These are phyloP conservation scores for Heterotilapia buettikoferi DNA, from an alignment of 2,113 vertebrate species.

Conservation along the genomic window DNA sequence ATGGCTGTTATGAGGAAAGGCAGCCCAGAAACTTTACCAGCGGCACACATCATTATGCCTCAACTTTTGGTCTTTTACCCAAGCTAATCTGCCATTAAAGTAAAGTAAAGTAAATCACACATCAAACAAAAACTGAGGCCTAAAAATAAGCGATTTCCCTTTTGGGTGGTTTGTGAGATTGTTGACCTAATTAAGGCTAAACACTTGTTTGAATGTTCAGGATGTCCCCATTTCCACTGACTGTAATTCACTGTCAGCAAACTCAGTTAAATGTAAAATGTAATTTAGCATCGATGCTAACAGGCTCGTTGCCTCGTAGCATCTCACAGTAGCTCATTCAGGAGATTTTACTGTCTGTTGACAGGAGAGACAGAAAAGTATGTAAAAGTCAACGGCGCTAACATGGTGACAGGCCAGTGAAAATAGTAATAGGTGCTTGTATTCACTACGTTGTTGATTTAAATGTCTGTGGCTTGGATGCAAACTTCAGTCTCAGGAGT, in stretches of 20 bases:
- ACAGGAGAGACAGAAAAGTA: constrained; percentile 8
- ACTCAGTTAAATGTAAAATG: background rate
- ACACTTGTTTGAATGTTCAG: background rate
- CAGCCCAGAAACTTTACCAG: background rate
- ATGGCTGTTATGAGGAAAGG: background rate
- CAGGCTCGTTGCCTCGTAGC: background rate
- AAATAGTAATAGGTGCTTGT: background rate
- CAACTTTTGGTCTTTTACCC: background rate
- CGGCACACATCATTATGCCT: fast-evolving
- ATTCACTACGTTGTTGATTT: background rate
- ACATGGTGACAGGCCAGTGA: background rate
- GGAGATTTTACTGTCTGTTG: constrained; percentile 5
- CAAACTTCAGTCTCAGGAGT: background rate
- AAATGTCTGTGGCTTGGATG: constrained; percentile 16
- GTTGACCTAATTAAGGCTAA: background rate
- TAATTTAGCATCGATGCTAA: background rate
- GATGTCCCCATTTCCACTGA: background rate
- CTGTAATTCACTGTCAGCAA: background rate
- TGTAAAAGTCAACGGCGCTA: background rate
- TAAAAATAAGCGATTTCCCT: background rate
- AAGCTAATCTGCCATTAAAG: background rate
- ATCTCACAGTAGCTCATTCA: constrained; percentile 27
- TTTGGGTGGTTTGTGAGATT: background rate
- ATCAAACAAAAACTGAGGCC: background rate
- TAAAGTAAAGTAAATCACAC: background rate